Evolutionary conservation across 2,113 vertebrate species (phyloP).

Genomic region (Haemorhous mexicanus): DNA sequence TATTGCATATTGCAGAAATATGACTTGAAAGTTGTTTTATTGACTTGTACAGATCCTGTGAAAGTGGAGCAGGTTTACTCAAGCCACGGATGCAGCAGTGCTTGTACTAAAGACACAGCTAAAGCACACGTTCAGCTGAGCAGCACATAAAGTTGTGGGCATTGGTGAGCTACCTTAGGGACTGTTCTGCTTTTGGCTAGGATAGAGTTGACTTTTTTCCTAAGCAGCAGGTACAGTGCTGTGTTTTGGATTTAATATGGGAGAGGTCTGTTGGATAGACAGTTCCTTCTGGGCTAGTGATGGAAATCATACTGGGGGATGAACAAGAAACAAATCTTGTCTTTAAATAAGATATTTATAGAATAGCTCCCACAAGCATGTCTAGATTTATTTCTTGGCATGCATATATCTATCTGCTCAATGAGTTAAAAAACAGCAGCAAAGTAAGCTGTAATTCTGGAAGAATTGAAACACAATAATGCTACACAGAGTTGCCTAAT

Average conservation of each 20-base stretch:
- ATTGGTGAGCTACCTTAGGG: neutral
- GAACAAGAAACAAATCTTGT: neutral
- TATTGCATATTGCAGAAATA: neutral
- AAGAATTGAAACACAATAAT: neutral
- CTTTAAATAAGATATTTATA: neutral
- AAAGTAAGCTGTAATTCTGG: neutral
- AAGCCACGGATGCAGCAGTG: neutral
- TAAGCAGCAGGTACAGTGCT: neutral
- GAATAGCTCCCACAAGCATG: neutral
- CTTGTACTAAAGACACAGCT: neutral
- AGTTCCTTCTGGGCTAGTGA: neutral
- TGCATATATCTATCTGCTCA: neutral
- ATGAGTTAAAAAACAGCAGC: neutral
- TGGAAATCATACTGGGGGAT: neutral
- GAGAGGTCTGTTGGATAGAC: neutral
- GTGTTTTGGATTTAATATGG: neutral
- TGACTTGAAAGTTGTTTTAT: neutral
- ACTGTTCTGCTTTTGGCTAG: neutral
- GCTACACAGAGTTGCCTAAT: neutral
- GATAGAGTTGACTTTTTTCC: neutral
- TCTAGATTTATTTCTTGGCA: neutral
- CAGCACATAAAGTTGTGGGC: neutral
- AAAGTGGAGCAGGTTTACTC: neutral
- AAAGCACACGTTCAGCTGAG: rapidly evolving
- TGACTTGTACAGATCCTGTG: neutral